Evolutionary conservation across 2,113 vertebrate genomes (phyloP).

Genomic region (Salminus brasiliensis): DNA sequence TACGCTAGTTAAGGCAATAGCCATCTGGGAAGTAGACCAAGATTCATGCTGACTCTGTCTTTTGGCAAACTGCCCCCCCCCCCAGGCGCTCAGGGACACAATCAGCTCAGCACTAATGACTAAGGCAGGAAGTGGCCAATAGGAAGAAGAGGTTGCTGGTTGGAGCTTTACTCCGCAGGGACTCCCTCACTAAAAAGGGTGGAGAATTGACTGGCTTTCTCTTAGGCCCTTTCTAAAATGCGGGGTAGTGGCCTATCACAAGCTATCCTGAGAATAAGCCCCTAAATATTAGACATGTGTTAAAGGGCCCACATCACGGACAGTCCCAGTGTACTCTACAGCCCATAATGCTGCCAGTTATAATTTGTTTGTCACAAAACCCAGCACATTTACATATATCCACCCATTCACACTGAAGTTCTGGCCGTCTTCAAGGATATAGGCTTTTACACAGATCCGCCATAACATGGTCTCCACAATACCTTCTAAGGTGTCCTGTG

Average conservation of each 20-base stretch:
- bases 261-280: not conserved
- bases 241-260: not conserved
- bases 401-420: too few species aligned
- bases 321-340: not conserved
- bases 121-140: constrained; percentile 7
- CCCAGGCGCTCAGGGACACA: not conserved
- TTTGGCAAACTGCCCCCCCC: constrained; percentile 4
- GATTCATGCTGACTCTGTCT: constrained; percentile 4
- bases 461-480: too few species aligned
- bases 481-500: too few species aligned
- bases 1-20: constrained; percentile 6
- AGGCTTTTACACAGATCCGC: too few species aligned
- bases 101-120: constrained; percentile 7
- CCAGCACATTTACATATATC: too few species aligned
- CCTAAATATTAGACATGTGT: not conserved
- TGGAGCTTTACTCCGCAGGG: not conserved
- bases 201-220: not conserved
- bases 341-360: too few species aligned
- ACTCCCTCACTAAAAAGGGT: constrained; percentile 4
- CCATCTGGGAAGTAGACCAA: constrained; percentile 34
- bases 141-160: constrained; percentile 8
- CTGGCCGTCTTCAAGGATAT: too few species aligned
- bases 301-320: not conserved
- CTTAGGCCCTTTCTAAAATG: not conserved
- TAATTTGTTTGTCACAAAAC: too few species aligned